These are phyloP conservation scores for Chesias legatella DNA, from an alignment of 2,888 invertebrate genomes.

Conservation along the genomic window DNA sequence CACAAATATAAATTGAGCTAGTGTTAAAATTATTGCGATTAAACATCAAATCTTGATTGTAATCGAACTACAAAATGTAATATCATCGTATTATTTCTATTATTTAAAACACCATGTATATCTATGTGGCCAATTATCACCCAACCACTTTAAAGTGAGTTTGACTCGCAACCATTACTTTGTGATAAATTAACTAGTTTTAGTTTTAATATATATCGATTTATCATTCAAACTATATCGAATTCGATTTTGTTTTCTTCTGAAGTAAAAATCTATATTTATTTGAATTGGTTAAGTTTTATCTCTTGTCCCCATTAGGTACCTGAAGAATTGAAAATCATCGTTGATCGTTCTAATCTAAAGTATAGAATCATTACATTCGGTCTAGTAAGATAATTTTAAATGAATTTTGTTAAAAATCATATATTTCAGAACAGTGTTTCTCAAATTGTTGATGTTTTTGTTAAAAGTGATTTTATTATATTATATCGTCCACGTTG, in stretches of 20 bases:
- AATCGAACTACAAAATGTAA: conserved; percentile 11
- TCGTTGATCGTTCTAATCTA: conserved; percentile 20
- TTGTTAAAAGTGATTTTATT: conserved; percentile 53
- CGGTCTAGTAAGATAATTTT: conserved; percentile 34
- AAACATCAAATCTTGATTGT: conserved; percentile 16
- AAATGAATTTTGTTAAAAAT: conserved; percentile 38
- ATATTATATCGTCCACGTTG: conserved; percentile 48
- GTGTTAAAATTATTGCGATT: conserved; percentile 19
- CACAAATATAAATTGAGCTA: conserved; percentile 37
- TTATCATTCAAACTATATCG: conserved; percentile 20
- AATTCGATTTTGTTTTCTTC: conserved; percentile 16
- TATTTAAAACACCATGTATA: conserved; percentile 16
- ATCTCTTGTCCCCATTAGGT: conserved; percentile 66
- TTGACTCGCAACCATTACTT: conserved; percentile 31
- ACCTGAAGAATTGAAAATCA: conserved; percentile 64
- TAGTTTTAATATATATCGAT: conserved; percentile 23
- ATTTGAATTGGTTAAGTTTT: conserved; percentile 32
- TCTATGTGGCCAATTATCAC: conserved; percentile 26
- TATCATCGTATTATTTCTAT: conserved; percentile 18
- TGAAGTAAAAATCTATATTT: conserved; percentile 28
- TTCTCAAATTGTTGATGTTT: conserved; percentile 66
- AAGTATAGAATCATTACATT: conserved; percentile 23
- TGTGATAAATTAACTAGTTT: conserved; percentile 36
- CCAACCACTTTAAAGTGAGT: conserved; percentile 30
- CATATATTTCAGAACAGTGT: conserved; percentile 64